A percentile compares a stretch with the other conserved stretches of the same genome.
phyloP scores from a whole-genome alignment of 92 coral and sea anemone genomes.

The Heliopora coerulea region DNA sequence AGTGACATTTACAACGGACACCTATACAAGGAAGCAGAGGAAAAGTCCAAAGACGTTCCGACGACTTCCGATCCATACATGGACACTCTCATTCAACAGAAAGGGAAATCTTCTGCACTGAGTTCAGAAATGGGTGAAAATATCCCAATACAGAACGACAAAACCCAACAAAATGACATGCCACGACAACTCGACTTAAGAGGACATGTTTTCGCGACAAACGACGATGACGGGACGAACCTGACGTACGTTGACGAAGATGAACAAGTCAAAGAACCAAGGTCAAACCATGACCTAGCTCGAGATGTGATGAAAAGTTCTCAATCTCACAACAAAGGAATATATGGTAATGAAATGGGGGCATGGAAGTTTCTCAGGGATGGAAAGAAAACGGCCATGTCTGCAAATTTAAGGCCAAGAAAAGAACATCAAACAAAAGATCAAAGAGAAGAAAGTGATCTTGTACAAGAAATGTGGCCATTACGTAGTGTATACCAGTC shows the following conservation, averaged over 20 bases:
- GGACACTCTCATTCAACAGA: neutral
- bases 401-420: neutral
- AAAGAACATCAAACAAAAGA: too few relatives aligned
- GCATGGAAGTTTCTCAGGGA: conserved; percentile 13
- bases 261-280: neutral
- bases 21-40: neutral
- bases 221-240: conserved; percentile 30
- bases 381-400: conserved; percentile 17
- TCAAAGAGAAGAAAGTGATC: too few relatives aligned
- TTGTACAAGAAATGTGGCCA: conserved; percentile 30
- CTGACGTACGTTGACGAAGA: conserved; percentile 40
- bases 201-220: neutral
- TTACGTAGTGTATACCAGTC: conserved; percentile 24
- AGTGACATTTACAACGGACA: neutral
- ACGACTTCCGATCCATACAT: conserved; percentile 5
- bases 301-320: neutral
- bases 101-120: neutral
- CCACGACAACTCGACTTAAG: neutral
- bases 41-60: neutral
- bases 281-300: neutral
- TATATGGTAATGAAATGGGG: neutral
- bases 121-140: neutral
- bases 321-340: too few relatives aligned
- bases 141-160: neutral
- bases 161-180: neutral